Percentiles rank a stretch among this genome's conserved stretches.
Evolutionary conservation across 2,797 vertebrate genomes (phyloP).

Genomic region (Meda fulgida): DNA sequence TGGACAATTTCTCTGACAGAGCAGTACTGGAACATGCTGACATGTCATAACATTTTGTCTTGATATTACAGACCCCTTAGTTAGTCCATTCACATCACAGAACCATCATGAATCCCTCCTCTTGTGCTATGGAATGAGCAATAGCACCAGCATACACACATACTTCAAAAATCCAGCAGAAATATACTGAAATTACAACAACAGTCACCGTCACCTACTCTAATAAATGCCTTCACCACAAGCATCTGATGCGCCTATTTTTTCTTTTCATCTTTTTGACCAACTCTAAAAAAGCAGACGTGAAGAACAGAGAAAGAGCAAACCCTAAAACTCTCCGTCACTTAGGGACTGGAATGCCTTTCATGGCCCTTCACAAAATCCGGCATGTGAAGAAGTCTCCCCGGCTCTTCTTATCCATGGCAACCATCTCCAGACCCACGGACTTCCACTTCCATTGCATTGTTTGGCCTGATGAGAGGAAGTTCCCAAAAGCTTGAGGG

Average conservation of each 20-base stretch:
- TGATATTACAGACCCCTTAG: background rate
- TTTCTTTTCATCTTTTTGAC: background rate
- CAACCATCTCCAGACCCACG: constrained; percentile 42
- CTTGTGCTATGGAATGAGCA: background rate
- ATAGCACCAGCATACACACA: background rate
- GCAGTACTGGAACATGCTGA: background rate
- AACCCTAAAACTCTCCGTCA: constrained; percentile 17
- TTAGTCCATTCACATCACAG: background rate
- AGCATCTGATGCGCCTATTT: background rate
- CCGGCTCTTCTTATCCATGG: constrained; percentile 36
- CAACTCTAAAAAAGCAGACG: background rate
- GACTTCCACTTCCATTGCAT: constrained; percentile 39
- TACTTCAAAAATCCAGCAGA: background rate
- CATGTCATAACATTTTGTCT: background rate
- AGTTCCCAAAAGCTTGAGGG: constrained; percentile 39
- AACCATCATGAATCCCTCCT: background rate
- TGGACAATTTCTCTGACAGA: background rate
- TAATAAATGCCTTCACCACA: background rate
- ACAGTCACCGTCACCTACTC: background rate
- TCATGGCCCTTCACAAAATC: constrained; percentile 21
- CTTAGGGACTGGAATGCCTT: constrained; percentile 34
- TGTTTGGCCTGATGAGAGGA: constrained; percentile 47
- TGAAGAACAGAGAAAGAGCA: constrained; percentile 31
- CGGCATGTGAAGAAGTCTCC: constrained; percentile 28
- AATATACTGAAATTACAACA: background rate